phyloP scores from a whole-genome alignment of 2,113 vertebrate species.

The Rhegmatorhina hoffmannsi region DNA sequence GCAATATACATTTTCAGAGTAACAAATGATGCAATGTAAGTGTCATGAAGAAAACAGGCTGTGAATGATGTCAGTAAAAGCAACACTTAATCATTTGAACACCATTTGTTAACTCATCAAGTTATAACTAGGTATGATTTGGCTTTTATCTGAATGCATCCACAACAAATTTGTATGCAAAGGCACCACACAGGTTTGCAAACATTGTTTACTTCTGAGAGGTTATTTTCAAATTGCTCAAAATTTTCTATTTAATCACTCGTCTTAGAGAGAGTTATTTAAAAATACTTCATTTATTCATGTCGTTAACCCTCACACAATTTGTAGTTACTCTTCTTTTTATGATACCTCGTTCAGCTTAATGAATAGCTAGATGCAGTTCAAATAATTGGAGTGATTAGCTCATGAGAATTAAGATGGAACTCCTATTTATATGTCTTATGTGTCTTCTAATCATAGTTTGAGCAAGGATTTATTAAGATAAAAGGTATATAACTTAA shows the following conservation, averaged over 20 bases:
- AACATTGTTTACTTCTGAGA: background rate
- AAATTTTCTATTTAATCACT: background rate
- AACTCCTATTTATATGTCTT: background rate
- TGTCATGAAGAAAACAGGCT: slow-evolving; percentile 38
- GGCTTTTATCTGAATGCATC: background rate
- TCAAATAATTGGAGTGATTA: background rate
- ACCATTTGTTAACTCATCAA: background rate
- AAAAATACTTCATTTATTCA: background rate
- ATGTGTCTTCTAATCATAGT: background rate
- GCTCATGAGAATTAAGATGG: background rate
- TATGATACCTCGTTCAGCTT: background rate
- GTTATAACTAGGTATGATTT: background rate
- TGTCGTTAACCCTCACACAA: background rate
- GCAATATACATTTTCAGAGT: slow-evolving; percentile 93
- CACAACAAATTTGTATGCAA: background rate
- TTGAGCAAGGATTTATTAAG: background rate
- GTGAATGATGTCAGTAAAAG: slow-evolving; percentile 45
- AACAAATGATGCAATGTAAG: slow-evolving; percentile 91
- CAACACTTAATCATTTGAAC: background rate
- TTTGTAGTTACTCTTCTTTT: background rate
- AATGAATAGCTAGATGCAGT: background rate
- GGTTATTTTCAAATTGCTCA: background rate
- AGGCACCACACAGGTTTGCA: background rate
- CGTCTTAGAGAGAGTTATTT: background rate
- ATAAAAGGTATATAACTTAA: background rate